Evolutionary conservation across 30 jellyfish, hydroid and myxozoan species (phyloP), one percentile per base, ranked within the genome.

Genomic region (Hydractinia echinata): DNA sequence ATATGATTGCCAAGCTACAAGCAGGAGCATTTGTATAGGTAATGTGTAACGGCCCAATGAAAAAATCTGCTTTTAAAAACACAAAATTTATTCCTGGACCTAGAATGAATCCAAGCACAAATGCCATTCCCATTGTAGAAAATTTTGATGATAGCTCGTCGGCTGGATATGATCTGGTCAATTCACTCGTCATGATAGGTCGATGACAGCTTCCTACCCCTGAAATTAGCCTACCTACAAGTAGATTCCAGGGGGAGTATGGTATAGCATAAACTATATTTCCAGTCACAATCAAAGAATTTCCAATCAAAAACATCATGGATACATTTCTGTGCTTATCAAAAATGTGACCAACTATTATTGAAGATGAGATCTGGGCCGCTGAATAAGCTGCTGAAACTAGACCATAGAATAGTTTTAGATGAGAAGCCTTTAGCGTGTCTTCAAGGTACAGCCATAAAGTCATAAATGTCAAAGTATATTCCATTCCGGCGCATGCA

Each of bases 41-140:
- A 44, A 83, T 19, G 53, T 73, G 88, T 82, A 82, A 83, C 76
- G 69, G 39, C 9, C 90, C 91, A 20, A 83, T 55, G 11, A 21
- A 11, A 56, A 83, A 73, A 61, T 83, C 82, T 5, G 76, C 61
- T 5, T 77, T 6, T 7, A 58, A 8, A n/a, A 83, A 83, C 58
- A 76, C 56, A 58, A 73, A 83, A 61, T 73, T 83, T 11, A 83
- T 20, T 10, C 83, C 86, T 5, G 91, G 91, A 13, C 91, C 91
- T 18, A 72, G 16, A 53, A 70, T 60, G 1, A 83, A 61, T 13
- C 91, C 91, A 18, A 76, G 18, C 8, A 20, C 74, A 60, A 53
- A 61, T 51, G 77, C 82, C 82, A 83, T 11, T 39, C 66, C 85
- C 82, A 72, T 16, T 61, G 67, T 13, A 16, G 89, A 62, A 44